Conservation (phyloP, 2,888 invertebrate genomes). For the Agrenia bidenticulata region DNA sequence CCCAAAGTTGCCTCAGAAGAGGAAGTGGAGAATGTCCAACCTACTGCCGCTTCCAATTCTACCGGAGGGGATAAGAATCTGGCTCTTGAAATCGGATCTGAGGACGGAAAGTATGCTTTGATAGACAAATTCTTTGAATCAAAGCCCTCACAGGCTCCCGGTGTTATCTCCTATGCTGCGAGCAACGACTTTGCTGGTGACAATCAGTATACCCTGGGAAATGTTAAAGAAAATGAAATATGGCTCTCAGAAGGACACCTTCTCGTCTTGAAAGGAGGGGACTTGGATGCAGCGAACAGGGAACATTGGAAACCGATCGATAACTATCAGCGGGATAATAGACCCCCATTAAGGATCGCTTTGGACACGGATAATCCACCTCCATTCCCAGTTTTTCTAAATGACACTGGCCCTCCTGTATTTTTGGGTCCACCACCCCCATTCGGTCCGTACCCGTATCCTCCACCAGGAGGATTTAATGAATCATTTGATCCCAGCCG, state of each 20-base stretch:
- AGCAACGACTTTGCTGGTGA: conserved; percentile 79
- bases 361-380: conserved; percentile 76
- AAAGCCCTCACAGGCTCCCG: conserved; percentile 66
- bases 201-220: conserved; percentile 75
- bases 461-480: conserved; percentile 41
- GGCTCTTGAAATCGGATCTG: conserved; percentile 51
- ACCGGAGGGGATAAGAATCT: conserved; percentile 49
- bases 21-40: too few relatives aligned
- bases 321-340: conserved; percentile 67
- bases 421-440: conserved; percentile 73
- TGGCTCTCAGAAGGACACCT: conserved; percentile 88
- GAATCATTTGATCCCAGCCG: conserved; percentile 50
- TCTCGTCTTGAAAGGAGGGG: conserved; percentile 76
- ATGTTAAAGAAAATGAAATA: conserved; percentile 79
- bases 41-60: conserved; percentile 25
- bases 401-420: conserved; percentile 81
- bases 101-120: conserved; percentile 85
- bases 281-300: conserved; percentile 56
- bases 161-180: conserved; percentile 75
- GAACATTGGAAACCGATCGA: conserved; percentile 77
- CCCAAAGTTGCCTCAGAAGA: conserved; percentile 30
- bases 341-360: conserved; percentile 79
- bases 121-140: conserved; percentile 77
- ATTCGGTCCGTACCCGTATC: conserved; percentile 67
- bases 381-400: conserved; percentile 89